These are phyloP conservation scores for Thunnus maccoyii DNA, from an alignment of 2,113 vertebrate genomes.

Conservation along the genomic window DNA sequence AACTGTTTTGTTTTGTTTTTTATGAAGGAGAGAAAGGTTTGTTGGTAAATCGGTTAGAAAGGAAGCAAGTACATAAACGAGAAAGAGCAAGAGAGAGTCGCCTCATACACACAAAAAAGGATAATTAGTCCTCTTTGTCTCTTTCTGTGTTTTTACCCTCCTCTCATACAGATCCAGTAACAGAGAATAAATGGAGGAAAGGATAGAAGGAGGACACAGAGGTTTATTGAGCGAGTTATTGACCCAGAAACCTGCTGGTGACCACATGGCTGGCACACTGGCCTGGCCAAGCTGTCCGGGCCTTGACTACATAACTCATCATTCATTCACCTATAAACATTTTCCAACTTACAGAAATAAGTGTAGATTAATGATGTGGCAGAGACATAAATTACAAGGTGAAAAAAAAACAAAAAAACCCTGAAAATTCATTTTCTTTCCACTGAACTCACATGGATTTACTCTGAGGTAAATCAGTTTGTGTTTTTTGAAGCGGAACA, in stretches of 20 bases:
- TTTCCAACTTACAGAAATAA: conserved; percentile 6
- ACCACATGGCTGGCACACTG: conserved; percentile 7
- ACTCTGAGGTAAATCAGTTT: neutral
- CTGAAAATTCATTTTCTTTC: neutral
- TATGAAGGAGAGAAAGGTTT: neutral
- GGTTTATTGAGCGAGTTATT: conserved; percentile 21
- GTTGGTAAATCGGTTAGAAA: neutral
- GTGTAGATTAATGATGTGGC: conserved; percentile 4
- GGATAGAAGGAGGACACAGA: conserved; percentile 12
- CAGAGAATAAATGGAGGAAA: neutral
- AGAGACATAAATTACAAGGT: neutral
- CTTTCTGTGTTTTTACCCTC: neutral
- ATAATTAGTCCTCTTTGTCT: neutral
- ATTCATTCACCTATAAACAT: conserved; percentile 23
- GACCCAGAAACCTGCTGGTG: conserved; percentile 51
- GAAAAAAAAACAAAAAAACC: neutral
- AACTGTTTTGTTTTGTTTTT: neutral
- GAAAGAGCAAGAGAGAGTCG: neutral
- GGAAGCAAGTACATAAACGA: neutral
- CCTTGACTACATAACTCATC: neutral
- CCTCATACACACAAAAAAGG: neutral
- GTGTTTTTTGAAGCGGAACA: neutral
- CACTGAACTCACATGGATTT: neutral
- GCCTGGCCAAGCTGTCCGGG: neutral
- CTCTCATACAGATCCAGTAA: conserved; percentile 1